Percentiles rank a stretch among this genome's conserved stretches.
phyloP scores from a whole-genome alignment of 2,113 vertebrate species.

The Cervus canadensis region DNA sequence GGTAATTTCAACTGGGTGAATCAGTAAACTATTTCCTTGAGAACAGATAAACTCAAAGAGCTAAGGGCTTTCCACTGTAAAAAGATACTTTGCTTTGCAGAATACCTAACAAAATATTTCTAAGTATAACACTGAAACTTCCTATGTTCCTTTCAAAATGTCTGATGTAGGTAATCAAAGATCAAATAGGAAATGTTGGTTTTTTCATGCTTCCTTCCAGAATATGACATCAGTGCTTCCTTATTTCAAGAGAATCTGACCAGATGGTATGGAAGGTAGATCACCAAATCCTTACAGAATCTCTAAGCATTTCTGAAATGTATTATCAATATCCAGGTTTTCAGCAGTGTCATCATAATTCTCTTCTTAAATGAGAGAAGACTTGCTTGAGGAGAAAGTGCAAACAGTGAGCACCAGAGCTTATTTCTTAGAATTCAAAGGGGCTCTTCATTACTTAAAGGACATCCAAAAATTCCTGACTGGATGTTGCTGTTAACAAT shows the following conservation, averaged over 20 bases:
- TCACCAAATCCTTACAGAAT: conserved; percentile 88
- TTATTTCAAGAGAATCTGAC: conserved; percentile 91
- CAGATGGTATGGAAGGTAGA: conserved; percentile 91
- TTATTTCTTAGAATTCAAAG: conserved; percentile 88
- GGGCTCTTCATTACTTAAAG: conserved; percentile 84
- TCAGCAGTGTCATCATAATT: conserved; percentile 90
- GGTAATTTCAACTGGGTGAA: conserved; percentile 86
- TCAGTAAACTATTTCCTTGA: background rate
- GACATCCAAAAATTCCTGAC: conserved; percentile 88
- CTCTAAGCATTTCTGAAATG: conserved; percentile 91
- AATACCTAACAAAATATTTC: conserved; percentile 85
- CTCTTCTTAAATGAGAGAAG: conserved; percentile 92
- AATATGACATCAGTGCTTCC: conserved; percentile 89
- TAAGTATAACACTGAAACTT: conserved; percentile 92
- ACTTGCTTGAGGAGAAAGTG: conserved; percentile 92
- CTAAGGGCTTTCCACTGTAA: conserved; percentile 84
- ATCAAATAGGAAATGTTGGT: conserved; percentile 88
- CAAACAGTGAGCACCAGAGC: conserved; percentile 88
- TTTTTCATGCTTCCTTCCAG: conserved; percentile 85
- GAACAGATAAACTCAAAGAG: background rate
- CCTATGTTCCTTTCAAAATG: conserved; percentile 92
- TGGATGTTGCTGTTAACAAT: conserved; percentile 87
- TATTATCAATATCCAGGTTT: conserved; percentile 91
- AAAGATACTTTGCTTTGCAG: conserved; percentile 90
- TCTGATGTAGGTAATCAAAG: conserved; percentile 88